Percentiles rank a stretch among this genome's conserved stretches.
Evolutionary conservation across 2,888 invertebrate genomes (phyloP).

Genomic region (Ecliptopera silaceata): DNA sequence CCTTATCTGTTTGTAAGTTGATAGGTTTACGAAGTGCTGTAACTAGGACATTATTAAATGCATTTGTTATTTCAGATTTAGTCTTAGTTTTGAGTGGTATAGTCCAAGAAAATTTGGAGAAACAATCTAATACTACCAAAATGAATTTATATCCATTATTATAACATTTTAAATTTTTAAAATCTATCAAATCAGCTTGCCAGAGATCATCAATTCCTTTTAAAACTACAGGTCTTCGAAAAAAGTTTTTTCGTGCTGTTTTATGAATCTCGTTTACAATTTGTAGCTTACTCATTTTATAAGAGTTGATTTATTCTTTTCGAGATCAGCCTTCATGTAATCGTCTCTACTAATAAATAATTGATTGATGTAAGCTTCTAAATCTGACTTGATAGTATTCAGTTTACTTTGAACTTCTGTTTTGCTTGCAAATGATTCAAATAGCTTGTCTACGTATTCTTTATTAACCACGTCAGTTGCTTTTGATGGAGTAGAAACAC

Average conservation of each 20-base stretch:
- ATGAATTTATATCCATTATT: constrained; percentile 7
- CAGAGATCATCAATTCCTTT: too few relatives aligned
- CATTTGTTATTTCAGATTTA: too few relatives aligned
- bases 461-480: background rate
- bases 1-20: too few relatives aligned
- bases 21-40: too few relatives aligned
- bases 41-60: too few relatives aligned
- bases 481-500: background rate
- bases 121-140: too few relatives aligned
- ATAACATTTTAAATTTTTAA: constrained; percentile 18
- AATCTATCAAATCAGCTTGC: constrained; percentile 58
- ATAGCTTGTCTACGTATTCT: constrained; percentile 6
- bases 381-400: background rate
- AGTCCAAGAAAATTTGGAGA: too few relatives aligned
- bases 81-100: too few relatives aligned
- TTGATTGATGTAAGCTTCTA: too few relatives aligned
- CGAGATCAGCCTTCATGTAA: too few relatives aligned
- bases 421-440: background rate
- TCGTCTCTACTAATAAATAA: background rate
- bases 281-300: constrained; percentile 27
- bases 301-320: background rate
- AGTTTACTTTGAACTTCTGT: background rate
- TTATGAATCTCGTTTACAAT: constrained; percentile 14
- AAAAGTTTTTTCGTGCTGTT: constrained; percentile 9
- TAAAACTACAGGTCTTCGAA: constrained; percentile 35